Conservation (phyloP, 2,113 vertebrate species). For the Pelodiscus sinensis region DNA sequence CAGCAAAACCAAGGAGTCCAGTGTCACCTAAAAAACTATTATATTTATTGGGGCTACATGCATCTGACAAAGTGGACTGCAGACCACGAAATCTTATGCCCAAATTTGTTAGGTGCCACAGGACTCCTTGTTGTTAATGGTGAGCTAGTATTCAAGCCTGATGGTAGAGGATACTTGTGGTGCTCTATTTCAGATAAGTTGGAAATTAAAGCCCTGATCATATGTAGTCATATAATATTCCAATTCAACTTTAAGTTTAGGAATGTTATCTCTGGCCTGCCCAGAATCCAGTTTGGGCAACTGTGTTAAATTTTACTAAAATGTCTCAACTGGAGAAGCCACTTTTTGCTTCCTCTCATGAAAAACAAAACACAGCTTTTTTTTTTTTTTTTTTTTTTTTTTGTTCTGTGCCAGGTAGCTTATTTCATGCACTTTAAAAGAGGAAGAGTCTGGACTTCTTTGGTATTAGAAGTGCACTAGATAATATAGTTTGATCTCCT, state of each 20-base stretch:
- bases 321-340: not conserved
- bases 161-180: not conserved
- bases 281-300: not conserved
- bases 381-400: not conserved
- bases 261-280: not conserved
- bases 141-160: not conserved
- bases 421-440: slow-evolving; percentile 1
- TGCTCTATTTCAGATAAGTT: not conserved
- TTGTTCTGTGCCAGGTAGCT: not conserved
- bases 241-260: not conserved
- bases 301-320: not conserved
- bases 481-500: no score
- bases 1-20: no score
- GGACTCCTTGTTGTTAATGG: no score
- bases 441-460: not conserved
- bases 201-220: not conserved
- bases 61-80: no score
- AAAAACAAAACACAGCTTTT: not conserved
- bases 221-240: not conserved
- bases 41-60: no score
- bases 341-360: not conserved
- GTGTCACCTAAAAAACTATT: no score
- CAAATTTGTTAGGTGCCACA: no score
- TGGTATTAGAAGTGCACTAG: not conserved
- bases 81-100: no score